phyloP scores from a whole-genome alignment of 2,888 invertebrate genomes.

The Hymenopus coronatus region DNA sequence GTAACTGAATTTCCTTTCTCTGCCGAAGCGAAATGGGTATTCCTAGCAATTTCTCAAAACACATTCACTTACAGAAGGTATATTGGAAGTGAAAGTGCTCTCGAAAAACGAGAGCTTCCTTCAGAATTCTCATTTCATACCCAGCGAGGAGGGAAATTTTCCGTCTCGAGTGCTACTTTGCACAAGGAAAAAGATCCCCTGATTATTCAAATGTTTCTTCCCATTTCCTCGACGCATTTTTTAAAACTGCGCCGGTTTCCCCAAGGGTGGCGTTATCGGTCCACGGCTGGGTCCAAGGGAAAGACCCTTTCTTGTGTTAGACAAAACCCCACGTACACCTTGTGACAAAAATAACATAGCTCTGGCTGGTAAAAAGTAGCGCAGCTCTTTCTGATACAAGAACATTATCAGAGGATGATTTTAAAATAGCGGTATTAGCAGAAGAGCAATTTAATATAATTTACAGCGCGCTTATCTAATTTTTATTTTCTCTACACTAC shows the following conservation, averaged over 20 bases:
- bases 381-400: background rate
- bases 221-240: background rate
- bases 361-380: too few species aligned
- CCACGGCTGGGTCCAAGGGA: background rate
- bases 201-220: constrained; percentile 11
- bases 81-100: background rate
- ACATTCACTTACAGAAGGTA: background rate
- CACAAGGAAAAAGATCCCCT: background rate
- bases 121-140: background rate
- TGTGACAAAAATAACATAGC: background rate
- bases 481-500: too few species aligned
- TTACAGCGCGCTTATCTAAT: too few species aligned
- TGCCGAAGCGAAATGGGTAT: background rate
- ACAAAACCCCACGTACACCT: background rate
- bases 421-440: too few species aligned
- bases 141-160: background rate
- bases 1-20: background rate
- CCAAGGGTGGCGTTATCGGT: background rate
- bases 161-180: background rate
- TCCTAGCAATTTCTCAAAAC: background rate
- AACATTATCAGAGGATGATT: too few species aligned
- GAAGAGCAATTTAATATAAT: too few species aligned
- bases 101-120: background rate
- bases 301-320: background rate
- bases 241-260: background rate